A percentile compares a stretch with the other conserved stretches of the same genome.
Conservation (phyloP, 2,888 invertebrate species). For the Latrodectus elegans region DNA sequence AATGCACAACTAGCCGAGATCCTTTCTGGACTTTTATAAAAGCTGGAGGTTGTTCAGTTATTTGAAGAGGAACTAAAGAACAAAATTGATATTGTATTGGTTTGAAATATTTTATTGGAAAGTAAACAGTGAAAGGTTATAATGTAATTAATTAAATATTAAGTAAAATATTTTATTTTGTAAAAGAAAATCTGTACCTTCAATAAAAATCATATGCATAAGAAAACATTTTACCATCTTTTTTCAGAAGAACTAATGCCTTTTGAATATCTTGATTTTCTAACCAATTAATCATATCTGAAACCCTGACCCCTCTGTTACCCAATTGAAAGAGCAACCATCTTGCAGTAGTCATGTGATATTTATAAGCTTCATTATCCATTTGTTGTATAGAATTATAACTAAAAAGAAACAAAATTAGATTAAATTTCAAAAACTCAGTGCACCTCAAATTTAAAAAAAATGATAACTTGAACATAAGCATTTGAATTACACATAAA, state of each 20-base stretch:
- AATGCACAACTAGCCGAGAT: slow-evolving; percentile 4
- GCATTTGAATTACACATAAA: too few relatives aligned
- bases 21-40: slow-evolving; percentile 17
- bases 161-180: too few relatives aligned
- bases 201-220: not conserved
- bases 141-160: too few relatives aligned
- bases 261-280: slow-evolving; percentile 27
- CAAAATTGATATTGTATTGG: not conserved
- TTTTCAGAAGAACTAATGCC: slow-evolving; percentile 25
- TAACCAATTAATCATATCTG: slow-evolving; percentile 35
- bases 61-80: slow-evolving; percentile 27
- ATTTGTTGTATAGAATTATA: not conserved
- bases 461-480: too few relatives aligned
- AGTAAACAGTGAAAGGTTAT: too few relatives aligned
- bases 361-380: not conserved
- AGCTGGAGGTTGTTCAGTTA: slow-evolving; percentile 24
- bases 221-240: slow-evolving; percentile 20
- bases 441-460: too few relatives aligned
- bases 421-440: not conserved
- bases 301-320: slow-evolving; percentile 8
- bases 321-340: slow-evolving; percentile 28
- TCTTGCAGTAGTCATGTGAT: slow-evolving; percentile 17
- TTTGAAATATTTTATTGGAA: not conserved
- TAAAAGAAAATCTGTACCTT: too few relatives aligned
- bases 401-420: not conserved